These are phyloP conservation scores for Rhodeus uyekii DNA, from an alignment of 2,797 vertebrate species.

Conservation along the genomic window DNA sequence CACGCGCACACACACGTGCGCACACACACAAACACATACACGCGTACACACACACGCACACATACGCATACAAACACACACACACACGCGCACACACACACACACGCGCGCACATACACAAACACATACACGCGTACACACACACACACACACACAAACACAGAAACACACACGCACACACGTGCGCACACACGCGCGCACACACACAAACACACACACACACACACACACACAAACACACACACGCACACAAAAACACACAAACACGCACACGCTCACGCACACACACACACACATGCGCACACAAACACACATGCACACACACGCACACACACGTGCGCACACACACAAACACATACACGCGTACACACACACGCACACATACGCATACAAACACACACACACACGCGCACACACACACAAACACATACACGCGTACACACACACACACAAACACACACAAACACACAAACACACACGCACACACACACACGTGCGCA, in stretches of 20 bases:
- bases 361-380: slow-evolving; percentile 33
- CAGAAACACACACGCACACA: slow-evolving; percentile 30
- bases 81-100: slow-evolving; percentile 26
- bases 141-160: no score
- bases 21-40: slow-evolving; percentile 39
- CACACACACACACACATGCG: slow-evolving; percentile 42
- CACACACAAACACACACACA: slow-evolving; percentile 15
- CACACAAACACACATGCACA: slow-evolving; percentile 8
- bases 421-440: slow-evolving; percentile 23
- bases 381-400: slow-evolving; percentile 31
- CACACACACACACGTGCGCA: slow-evolving; percentile 29
- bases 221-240: slow-evolving; percentile 37
- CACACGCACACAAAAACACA: no score
- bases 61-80: slow-evolving; percentile 33
- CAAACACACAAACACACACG: slow-evolving; percentile 38
- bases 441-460: slow-evolving; percentile 33
- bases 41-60: slow-evolving; percentile 39
- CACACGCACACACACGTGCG: slow-evolving; percentile 31
- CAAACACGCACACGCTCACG: no score
- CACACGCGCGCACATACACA: slow-evolving; percentile 11
- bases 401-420: slow-evolving; percentile 32
- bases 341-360: slow-evolving; percentile 22
- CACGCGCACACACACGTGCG: not conserved
- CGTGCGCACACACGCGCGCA: slow-evolving; percentile 31
- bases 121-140: slow-evolving; percentile 36